phyloP scores from a whole-genome alignment of 2,888 invertebrate genomes.

The Actias luna region DNA sequence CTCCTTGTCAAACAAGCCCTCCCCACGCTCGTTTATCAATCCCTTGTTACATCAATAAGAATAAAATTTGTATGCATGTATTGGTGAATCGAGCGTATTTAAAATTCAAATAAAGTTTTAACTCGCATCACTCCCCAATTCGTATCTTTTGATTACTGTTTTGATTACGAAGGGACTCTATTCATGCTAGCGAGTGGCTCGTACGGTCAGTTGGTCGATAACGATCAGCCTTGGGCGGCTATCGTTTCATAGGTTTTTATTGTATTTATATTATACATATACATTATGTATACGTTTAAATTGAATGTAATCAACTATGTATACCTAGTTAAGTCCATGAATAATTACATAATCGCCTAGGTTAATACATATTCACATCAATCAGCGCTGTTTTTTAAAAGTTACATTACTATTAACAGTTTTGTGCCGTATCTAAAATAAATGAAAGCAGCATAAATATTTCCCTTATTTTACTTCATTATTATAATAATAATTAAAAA shows the following conservation, averaged over 20 bases:
- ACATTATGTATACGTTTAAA: not conserved
- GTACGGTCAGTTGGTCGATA: conserved; percentile 70
- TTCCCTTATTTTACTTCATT: too few relatives aligned
- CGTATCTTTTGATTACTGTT: conserved; percentile 73
- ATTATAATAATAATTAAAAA: too few relatives aligned
- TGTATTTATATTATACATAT: not conserved
- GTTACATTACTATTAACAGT: too few relatives aligned
- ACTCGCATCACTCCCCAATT: conserved; percentile 56
- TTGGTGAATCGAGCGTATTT: conserved; percentile 47
- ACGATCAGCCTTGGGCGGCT: conserved; percentile 42
- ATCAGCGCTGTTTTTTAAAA: too few relatives aligned
- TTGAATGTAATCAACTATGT: too few relatives aligned
- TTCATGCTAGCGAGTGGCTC: conserved; percentile 44
- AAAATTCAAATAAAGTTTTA: conserved; percentile 73
- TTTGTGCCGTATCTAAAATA: too few relatives aligned
- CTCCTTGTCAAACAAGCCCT: conserved; percentile 29
- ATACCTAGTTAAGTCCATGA: too few relatives aligned
- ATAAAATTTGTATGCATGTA: conserved; percentile 27
- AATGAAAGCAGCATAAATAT: too few relatives aligned
- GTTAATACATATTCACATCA: too few relatives aligned
- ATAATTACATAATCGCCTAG: too few relatives aligned
- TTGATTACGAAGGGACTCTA: conserved; percentile 68
- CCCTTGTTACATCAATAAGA: conserved; percentile 41
- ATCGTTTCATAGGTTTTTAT: conserved; percentile 3
- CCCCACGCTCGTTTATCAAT: conserved; percentile 42